Conservation (phyloP, 2,797 vertebrate species). For the Karalla daura region DNA sequence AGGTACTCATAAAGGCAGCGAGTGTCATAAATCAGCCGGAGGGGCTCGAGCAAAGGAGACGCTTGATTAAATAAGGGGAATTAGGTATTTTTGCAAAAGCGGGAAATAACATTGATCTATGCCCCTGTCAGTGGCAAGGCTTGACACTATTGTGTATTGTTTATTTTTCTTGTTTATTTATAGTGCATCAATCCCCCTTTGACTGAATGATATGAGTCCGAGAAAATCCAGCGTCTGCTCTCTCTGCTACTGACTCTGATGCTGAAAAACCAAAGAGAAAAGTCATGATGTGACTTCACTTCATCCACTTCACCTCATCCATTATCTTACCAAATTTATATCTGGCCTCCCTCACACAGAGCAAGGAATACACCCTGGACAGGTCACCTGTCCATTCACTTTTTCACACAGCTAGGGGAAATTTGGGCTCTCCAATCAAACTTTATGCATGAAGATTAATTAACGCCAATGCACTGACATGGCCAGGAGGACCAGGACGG, state of each 20-base stretch:
- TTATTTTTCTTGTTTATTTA: constrained; percentile 66
- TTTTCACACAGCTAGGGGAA: too few species aligned
- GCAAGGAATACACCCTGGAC: too few species aligned
- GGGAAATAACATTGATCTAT: constrained; percentile 83
- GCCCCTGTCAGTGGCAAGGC: constrained; percentile 67
- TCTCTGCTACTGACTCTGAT: constrained; percentile 9
- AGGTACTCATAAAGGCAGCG: constrained; percentile 84
- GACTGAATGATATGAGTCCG: constrained; percentile 53
- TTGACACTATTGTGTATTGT: constrained; percentile 72
- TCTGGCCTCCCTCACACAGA: too few species aligned
- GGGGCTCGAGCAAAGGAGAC: constrained; percentile 47
- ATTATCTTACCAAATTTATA: too few species aligned
- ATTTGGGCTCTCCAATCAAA: too few species aligned
- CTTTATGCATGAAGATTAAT: too few species aligned
- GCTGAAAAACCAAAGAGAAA: constrained; percentile 30
- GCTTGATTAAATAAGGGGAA: constrained; percentile 85
- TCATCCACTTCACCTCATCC: too few species aligned
- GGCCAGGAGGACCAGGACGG: too few species aligned
- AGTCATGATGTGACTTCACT: constrained; percentile 25
- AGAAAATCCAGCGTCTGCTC: constrained; percentile 22
- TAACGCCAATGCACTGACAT: too few species aligned
- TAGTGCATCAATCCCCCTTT: constrained; percentile 64
- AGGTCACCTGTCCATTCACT: too few species aligned
- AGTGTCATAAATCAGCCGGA: constrained; percentile 74
- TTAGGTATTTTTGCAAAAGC: constrained; percentile 83